Evolutionary conservation across 2,888 invertebrate genomes (phyloP), one percentile per base, ranked within the genome.

Genomic region (Diplazon laetatorius): DNA sequence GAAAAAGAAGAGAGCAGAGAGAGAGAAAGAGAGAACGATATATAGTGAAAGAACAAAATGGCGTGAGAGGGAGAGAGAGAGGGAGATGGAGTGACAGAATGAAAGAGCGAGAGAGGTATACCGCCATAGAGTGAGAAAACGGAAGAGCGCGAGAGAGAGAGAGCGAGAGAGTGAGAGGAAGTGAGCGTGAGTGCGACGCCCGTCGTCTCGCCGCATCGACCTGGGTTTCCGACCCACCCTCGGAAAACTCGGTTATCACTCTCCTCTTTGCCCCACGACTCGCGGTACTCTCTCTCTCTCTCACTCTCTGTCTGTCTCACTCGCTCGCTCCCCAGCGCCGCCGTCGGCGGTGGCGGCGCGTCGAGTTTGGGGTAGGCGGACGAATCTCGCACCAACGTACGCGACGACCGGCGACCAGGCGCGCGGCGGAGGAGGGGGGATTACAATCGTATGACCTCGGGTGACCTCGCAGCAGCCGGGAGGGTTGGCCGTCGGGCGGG

Each of bases 161-260:
- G 6, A 25, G 42, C 18, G 30, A 50, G 50, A 65, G 65, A 63
- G 60, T 63, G 68, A 30, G 6, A 68, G 70, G 48, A 57, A 63
- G 57, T 30, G 60, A 57, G 60, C 9, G 59, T 35, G 88, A 89
- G 88, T 87, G 89, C 89, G 91, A 89, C 88, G 89, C 89, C 88
- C 90, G 87, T 85, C 88, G 90, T 90, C 91, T 91, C 91, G 91
- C 90, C 91, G 86, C 88, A 91, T 91, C 91, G 91, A 91, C 90
- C 91, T 86, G 82, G 84, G 80, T 83, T 83, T n/a, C n/a, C n/a
- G n/a, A n/a, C 85, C 83, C 85, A 78, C 78, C 76, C 66, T 59
- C 71, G 60, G 57, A n/a, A 10, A 9, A 22, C 22, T 5, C 63
- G 48, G n/a, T n/a, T n/a, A n/a, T n/a, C n/a, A n/a, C n/a, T n/a